Base-by-base conservation (phyloP, 2,797 vertebrate genomes). In the Esox masquinongy region DNA sequence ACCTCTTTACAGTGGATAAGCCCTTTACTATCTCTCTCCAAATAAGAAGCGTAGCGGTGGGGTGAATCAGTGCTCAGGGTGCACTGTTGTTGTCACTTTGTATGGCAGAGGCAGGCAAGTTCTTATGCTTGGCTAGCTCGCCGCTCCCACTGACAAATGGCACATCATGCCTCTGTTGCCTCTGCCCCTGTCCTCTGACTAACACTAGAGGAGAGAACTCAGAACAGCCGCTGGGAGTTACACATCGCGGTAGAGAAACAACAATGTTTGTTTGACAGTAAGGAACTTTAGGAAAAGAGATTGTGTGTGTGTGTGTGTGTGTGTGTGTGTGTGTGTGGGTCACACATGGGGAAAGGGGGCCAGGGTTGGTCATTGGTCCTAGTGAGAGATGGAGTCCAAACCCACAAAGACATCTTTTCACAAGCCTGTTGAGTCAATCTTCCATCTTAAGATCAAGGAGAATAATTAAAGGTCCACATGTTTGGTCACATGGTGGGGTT, bases 91-190 rank as follows among this genome's bases (percentile, higher is more conserved):
- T 31, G 17, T 34, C 63, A 61, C 76, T 82, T 82, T 81, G 75
- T 82, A 77, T 82, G 79, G 80, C 77, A 82, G 74, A 75, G 75
- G 78, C 79, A 73, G 77, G 56, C 19, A 15, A 24, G 34, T 7
- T 75, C 73, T 74, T 86, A 80, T 75, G 53, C 39, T 63, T 63
- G 43, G 43, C 43, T 47, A 14, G 9, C 47, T 56, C 72, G 43
- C 19, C 66, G 61, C 24, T 49, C 51, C 16, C 66, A 59, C 24
- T 49, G 61, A 29, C 39, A 50, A 22, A 67, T 50, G 14, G 12
- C 74, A 74, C 56, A 59, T 73, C 36, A 17, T 22, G 43, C 34
- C 34, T 77, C 72, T 9, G 24, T 36, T 29, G 5, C 11, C 16
- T 19, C 34, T 16, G 26, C 31, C 67, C 61, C 74, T 69, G 31